These are phyloP conservation scores for Sternotherus odoratus DNA, from an alignment of 2,797 vertebrate genomes.

Conservation along the genomic window DNA sequence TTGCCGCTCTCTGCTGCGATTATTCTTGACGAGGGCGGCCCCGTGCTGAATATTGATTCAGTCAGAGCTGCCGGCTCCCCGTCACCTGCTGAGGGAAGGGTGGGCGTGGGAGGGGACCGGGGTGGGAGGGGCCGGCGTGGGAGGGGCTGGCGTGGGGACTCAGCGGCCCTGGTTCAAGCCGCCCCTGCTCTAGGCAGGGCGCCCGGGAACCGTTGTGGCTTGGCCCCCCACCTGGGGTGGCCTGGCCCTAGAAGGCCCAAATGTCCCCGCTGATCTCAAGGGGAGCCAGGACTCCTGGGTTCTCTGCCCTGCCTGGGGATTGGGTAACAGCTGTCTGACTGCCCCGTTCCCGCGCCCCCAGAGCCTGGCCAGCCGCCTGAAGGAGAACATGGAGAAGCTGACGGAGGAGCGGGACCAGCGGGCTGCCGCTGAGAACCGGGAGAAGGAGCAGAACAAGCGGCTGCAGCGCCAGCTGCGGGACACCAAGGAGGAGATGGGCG, in stretches of 20 bases:
- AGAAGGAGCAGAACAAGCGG: conserved; percentile 98
- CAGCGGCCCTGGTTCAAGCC: not conserved
- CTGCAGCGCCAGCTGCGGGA: conserved; percentile 94
- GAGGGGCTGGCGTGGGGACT: not conserved
- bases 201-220: not conserved
- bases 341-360: conserved; percentile 25
- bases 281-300: not conserved
- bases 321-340: too few relatives aligned
- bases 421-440: conserved; percentile 88
- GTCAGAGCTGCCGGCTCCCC: not conserved
- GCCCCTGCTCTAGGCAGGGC: not conserved
- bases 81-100: not conserved
- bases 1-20: not conserved
- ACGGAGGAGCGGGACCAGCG: conserved; percentile 94
- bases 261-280: too few relatives aligned
- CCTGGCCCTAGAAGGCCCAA: too few relatives aligned
- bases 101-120: fast-evolving
- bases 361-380: conserved; percentile 92
- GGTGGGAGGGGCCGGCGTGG: fast-evolving
- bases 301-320: not conserved
- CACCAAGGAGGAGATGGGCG: conserved; percentile 95
- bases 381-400: conserved; percentile 98
- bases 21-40: not conserved
- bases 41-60: not conserved
- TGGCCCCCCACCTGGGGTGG: not conserved